Evolutionary conservation across 2,888 invertebrate genomes (phyloP).

Genomic region (Helleia helle): DNA sequence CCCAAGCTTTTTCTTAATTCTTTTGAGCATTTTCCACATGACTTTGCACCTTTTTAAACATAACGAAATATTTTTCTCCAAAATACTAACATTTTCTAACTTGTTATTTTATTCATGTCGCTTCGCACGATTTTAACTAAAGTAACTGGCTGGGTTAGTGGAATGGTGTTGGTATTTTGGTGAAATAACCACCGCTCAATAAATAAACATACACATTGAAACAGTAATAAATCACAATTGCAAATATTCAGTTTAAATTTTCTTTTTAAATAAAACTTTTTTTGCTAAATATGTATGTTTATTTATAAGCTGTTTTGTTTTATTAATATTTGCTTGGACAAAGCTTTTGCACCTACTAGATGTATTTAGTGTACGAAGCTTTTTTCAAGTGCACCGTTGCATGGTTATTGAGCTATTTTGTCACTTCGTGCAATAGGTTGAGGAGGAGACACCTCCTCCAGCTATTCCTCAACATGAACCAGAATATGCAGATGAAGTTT

Average conservation of each 20-base stretch:
- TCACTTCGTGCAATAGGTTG: constrained; percentile 64
- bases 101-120: constrained; percentile 31
- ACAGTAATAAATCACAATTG: too few species aligned
- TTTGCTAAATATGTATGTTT: too few species aligned
- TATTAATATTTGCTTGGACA: constrained; percentile 51
- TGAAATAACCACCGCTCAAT: constrained; percentile 50
- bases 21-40: constrained; percentile 52
- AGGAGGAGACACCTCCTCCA: constrained; percentile 43
- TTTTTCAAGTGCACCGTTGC: constrained; percentile 55
- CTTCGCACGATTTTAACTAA: constrained; percentile 42
- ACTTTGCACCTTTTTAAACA: constrained; percentile 39
- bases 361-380: constrained; percentile 43
- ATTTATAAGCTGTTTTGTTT: constrained; percentile 29
- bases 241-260: too few species aligned
- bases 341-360: constrained; percentile 48
- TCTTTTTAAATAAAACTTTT: too few species aligned
- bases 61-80: constrained; percentile 51
- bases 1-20: constrained; percentile 8
- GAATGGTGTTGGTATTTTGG: constrained; percentile 72
- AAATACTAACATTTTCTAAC: constrained; percentile 69
- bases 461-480: constrained; percentile 28
- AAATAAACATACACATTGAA: constrained; percentile 49
- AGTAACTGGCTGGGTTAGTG: constrained; percentile 33
- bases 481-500: constrained; percentile 24
- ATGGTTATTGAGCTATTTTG: constrained; percentile 62